These are phyloP conservation scores for Tympanoctomys barrerae DNA, from an alignment of 2,797 vertebrate species.

Conservation along the genomic window DNA sequence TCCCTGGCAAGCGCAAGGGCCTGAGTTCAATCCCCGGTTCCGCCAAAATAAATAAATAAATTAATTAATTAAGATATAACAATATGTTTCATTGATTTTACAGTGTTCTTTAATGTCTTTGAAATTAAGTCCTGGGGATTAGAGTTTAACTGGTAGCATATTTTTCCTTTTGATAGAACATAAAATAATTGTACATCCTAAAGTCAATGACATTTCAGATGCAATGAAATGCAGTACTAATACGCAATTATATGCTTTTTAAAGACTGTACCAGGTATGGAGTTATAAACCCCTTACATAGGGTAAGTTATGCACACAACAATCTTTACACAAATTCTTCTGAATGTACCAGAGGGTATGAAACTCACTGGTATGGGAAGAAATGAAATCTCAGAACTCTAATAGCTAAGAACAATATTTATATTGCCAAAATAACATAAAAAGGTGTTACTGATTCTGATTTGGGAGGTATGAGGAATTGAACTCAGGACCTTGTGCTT, in stretches of 20 bases:
- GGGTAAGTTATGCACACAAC: neutral
- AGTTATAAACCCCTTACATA: neutral
- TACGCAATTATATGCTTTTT: neutral
- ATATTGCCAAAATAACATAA: slow-evolving; percentile 15
- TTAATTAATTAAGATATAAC: too few relatives aligned
- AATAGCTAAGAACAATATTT: slow-evolving; percentile 33
- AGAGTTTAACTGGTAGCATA: neutral
- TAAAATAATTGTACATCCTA: neutral
- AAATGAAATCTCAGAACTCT: slow-evolving; percentile 33
- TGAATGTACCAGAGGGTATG: neutral
- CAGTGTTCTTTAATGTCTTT: neutral
- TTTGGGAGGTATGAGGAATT: too few relatives aligned
- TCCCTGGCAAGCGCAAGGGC: too few relatives aligned
- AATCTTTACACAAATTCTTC: neutral
- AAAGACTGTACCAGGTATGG: neutral
- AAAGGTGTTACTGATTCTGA: neutral
- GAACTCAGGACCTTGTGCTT: too few relatives aligned
- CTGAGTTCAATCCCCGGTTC: too few relatives aligned
- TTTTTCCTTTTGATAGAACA: slow-evolving; percentile 44
- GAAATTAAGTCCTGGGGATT: slow-evolving; percentile 2
- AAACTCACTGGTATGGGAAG: slow-evolving; percentile 31
- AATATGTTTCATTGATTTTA: neutral
- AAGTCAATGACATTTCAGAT: slow-evolving; percentile 20
- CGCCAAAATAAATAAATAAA: too few relatives aligned
- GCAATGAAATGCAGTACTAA: neutral